Evolutionary conservation across 1,140 invertebrate species (phyloP).

Genomic region (Platyscapa corneri): DNA sequence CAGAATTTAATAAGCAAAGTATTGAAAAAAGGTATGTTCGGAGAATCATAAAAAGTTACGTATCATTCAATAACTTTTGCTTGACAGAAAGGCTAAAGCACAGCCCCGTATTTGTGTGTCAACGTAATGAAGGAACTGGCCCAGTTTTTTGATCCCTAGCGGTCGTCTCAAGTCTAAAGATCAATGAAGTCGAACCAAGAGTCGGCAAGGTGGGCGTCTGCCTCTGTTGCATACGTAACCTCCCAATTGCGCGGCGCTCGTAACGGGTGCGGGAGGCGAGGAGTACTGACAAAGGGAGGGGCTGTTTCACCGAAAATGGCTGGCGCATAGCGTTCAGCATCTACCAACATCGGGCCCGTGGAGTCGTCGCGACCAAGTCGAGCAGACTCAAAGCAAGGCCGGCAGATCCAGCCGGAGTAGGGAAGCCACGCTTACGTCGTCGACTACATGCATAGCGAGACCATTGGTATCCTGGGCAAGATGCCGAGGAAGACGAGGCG

Average conservation of each 20-base stretch:
- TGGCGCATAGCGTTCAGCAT: constrained; percentile 39
- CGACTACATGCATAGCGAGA: neutral
- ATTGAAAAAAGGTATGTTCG: no score
- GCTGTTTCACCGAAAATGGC: constrained; percentile 42
- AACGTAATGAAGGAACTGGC: no score
- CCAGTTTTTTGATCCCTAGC: neutral
- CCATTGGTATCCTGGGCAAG: neutral
- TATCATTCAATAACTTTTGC: no score
- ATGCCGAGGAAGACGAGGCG: constrained; percentile 4
- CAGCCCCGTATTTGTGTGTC: no score
- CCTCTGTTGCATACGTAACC: neutral
- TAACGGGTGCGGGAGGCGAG: neutral
- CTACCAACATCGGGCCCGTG: constrained; percentile 14
- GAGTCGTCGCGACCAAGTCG: constrained; percentile 10
- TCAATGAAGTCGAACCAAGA: neutral
- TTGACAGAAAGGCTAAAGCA: no score
- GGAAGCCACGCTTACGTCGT: no score
- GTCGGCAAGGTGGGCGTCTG: constrained; percentile 11
- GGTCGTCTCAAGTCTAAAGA: neutral
- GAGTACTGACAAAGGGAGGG: constrained; percentile 21
- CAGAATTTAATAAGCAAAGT: no score
- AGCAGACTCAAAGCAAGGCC: neutral
- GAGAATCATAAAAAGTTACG: no score
- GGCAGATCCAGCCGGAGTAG: neutral
- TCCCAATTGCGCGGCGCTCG: neutral